These are phyloP conservation scores for Leptestheria dahalacensis DNA, from an alignment of 1,140 invertebrate genomes.

Conservation along the genomic window DNA sequence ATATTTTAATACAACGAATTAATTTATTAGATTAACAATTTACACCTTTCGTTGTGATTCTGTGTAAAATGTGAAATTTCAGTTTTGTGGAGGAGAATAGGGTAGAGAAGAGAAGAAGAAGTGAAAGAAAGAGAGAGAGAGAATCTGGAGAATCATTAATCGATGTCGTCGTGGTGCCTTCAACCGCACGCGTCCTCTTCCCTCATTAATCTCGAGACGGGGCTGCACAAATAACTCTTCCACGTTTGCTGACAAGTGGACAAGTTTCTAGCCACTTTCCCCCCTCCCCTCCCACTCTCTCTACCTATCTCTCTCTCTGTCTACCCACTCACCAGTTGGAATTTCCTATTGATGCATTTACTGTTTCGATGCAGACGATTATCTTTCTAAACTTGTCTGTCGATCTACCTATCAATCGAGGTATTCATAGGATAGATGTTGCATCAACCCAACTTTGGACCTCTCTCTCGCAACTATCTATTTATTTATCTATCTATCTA, in stretches of 20 bases:
- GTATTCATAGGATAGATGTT: no score
- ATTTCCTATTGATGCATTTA: no score
- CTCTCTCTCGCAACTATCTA: no score
- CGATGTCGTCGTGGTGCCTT: neutral
- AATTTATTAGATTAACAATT: slow-evolving; percentile 5
- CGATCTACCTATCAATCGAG: no score
- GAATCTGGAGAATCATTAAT: neutral
- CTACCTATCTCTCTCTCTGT: neutral
- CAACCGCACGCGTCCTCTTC: neutral
- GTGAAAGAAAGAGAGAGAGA: neutral
- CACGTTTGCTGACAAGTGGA: neutral
- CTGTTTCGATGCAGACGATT: no score
- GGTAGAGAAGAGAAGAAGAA: neutral
- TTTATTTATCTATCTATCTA: no score
- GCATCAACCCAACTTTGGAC: no score
- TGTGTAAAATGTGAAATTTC: no score
- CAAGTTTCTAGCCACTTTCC: neutral
- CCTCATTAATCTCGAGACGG: neutral
- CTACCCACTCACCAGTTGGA: neutral
- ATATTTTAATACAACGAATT: neutral
- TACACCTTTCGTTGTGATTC: no score
- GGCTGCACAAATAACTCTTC: neutral
- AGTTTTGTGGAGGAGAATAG: neutral
- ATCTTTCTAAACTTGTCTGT: no score
- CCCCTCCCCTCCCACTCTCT: neutral